Base-by-base conservation (phyloP, 2,113 vertebrate genomes). In the Siniperca chuatsi region DNA sequence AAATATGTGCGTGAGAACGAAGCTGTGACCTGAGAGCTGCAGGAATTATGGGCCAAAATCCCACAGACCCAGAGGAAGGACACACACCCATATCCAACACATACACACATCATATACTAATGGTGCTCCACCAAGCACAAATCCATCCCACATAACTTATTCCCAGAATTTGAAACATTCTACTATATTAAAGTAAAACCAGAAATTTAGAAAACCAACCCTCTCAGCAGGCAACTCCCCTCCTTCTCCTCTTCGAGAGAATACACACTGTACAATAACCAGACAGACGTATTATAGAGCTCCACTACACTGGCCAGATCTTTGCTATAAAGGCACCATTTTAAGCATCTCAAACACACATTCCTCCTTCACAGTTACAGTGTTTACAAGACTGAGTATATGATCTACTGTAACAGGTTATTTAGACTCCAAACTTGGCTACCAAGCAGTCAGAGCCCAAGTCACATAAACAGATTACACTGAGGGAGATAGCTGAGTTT, bases 1-100 rank as follows among this genome's bases (percentile, higher is more conserved):
- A 96, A 95, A 95, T 93, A 96, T 96, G 94, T 95, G 95, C 94
- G 95, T 96, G 95, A 96, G 95, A 96, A 95, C 94, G 62, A 83
- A 93, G 93, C 93, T 88, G 93, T 96, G 95, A 96, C 95, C 95
- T 91, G 94, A 95, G 95, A 96, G 94, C 95, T 95, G 93, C 93
- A 95, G 94, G 94, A 96, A 95, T 95, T 95, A 95, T 95, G 92
- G 94, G 92, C 92, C 95, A 95, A 94, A 95, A 95, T 96, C 95
- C 95, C 95, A 95, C 93, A 94, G 93, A 95, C 95, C 94, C 95
- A 95, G 92, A 96, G 95, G 95, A 96, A 96, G 93, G 93, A 94
- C 90, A 95, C 95, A 95, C 95, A 93, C 95, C 94, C 95, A 94
- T 92, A 92, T 92, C 89, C 90, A 91, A 93, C 91, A 91, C 90